phyloP scores from a whole-genome alignment of 2,797 vertebrate genomes.

The Scomberomorus guttatus region DNA sequence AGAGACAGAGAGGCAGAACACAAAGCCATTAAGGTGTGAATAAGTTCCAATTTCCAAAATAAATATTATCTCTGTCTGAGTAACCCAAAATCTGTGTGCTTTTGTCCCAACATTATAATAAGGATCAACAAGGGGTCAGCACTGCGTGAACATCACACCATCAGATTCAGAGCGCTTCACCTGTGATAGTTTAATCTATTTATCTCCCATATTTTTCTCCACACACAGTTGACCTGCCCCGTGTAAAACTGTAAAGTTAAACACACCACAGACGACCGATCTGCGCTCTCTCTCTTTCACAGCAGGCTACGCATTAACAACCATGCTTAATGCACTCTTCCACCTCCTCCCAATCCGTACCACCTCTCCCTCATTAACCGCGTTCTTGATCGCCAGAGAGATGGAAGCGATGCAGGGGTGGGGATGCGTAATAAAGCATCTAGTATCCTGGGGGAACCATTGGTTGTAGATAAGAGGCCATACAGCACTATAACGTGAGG shows the following conservation, averaged over 20 bases:
- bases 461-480: constrained; percentile 77
- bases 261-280: constrained; percentile 33
- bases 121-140: constrained; percentile 77
- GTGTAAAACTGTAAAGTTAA: constrained; percentile 64
- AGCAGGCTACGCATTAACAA: constrained; percentile 48
- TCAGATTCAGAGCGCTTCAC: constrained; percentile 60
- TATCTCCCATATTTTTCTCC: constrained; percentile 49
- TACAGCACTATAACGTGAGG: constrained; percentile 69
- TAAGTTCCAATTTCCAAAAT: constrained; percentile 87
- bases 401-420: constrained; percentile 75
- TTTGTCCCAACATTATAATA: constrained; percentile 81
- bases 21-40: constrained; percentile 83
- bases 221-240: constrained; percentile 50
- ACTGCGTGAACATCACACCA: constrained; percentile 65
- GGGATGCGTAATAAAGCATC: constrained; percentile 81
- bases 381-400: constrained; percentile 73
- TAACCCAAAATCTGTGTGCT: constrained; percentile 78
- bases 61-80: constrained; percentile 87
- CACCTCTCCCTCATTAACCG: constrained; percentile 77
- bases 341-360: constrained; percentile 29
- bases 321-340: constrained; percentile 39
- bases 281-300: constrained; percentile 31
- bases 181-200: constrained; percentile 70
- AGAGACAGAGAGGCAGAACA: constrained; percentile 54
- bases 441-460: constrained; percentile 77